Conservation (phyloP, 2,888 invertebrate species). For the Meteorus colon region DNA sequence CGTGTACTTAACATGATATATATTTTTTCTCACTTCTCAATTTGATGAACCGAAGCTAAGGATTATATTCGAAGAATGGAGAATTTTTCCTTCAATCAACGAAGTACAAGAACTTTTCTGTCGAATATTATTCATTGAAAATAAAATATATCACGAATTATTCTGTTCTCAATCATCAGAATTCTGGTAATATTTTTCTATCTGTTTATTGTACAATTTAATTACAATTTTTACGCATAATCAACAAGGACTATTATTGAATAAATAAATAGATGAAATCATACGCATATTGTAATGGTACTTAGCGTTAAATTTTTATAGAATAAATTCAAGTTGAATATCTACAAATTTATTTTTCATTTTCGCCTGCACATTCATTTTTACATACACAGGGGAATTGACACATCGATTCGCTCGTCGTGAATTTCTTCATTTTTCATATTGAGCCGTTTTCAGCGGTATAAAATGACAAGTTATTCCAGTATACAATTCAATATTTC, state of each 20-base stretch:
- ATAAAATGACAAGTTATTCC: neutral
- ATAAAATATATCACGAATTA: neutral
- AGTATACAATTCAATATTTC: neutral
- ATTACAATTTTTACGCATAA: neutral
- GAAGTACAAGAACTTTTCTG: no score
- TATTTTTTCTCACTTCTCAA: no score
- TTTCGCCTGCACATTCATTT: neutral
- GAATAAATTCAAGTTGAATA: neutral
- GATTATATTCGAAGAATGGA: no score
- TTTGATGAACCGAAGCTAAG: no score
- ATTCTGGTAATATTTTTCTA: neutral
- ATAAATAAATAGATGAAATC: neutral
- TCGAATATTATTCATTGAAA: no score
- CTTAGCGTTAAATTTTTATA: neutral
- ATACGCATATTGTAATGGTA: neutral
- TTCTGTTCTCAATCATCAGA: neutral
- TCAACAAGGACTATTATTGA: neutral
- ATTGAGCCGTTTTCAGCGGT: neutral
- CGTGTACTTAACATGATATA: neutral
- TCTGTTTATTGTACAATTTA: neutral
- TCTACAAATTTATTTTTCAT: neutral
- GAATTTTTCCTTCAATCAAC: no score
- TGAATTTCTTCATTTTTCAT: neutral
- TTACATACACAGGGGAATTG: constrained; percentile 13
- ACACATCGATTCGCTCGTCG: constrained; percentile 9